These are phyloP conservation scores for Synanthedon formicaeformis DNA, from an alignment of 2,888 invertebrate genomes.

Conservation along the genomic window DNA sequence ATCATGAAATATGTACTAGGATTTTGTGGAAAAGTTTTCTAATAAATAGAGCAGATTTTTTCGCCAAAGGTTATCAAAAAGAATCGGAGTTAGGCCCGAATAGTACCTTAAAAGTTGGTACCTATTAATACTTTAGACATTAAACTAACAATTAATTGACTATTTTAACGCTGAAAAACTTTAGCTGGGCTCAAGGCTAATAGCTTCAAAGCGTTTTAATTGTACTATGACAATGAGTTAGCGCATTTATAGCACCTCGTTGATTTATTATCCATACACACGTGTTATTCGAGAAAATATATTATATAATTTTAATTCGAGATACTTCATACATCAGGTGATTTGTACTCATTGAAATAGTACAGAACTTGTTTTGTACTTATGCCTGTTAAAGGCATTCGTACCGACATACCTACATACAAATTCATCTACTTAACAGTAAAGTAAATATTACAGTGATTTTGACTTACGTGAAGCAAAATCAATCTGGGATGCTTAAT, in stretches of 20 bases:
- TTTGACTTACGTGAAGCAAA: too few species aligned
- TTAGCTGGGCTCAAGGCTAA: constrained; percentile 64
- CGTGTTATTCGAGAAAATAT: too few species aligned
- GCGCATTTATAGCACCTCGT: too few species aligned
- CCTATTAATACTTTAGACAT: constrained; percentile 1
- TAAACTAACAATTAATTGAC: constrained; percentile 39
- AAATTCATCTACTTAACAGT: not conserved
- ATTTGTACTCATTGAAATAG: not conserved
- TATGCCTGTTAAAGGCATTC: not conserved
- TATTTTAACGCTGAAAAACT: constrained; percentile 56
- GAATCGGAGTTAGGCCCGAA: constrained; percentile 7
- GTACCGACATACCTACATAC: not conserved
- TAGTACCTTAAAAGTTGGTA: not conserved
- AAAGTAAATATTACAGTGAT: not conserved
- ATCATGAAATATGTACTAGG: not conserved
- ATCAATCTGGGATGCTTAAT: too few species aligned
- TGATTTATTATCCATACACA: too few species aligned
- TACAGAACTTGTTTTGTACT: not conserved
- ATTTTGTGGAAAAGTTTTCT: not conserved
- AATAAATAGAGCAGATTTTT: not conserved
- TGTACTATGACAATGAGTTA: constrained; percentile 23
- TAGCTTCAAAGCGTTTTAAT: constrained; percentile 50
- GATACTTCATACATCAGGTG: too few species aligned
- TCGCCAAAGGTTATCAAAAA: not conserved
- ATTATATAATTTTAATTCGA: too few species aligned